Evolutionary conservation across 1,140 invertebrate genomes (phyloP).

Genomic region (Ephestia elutella): DNA sequence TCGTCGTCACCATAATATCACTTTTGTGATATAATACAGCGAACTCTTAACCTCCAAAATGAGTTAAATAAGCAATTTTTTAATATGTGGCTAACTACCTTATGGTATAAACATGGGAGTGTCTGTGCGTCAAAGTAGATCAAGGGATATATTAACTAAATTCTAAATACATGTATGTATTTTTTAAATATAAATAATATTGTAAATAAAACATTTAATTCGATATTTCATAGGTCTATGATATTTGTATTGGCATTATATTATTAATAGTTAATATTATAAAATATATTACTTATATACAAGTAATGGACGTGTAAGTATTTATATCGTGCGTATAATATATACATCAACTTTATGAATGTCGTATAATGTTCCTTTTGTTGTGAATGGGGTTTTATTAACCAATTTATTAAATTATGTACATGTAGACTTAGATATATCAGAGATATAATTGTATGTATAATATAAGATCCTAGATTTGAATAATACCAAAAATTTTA

Average conservation of each 20-base stretch:
- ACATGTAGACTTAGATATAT: slow-evolving; percentile 47
- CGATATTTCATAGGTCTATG: slow-evolving; percentile 43
- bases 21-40: slow-evolving; percentile 27
- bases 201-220: slow-evolving; percentile 54
- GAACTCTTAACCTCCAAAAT: slow-evolving; percentile 5
- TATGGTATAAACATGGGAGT: slow-evolving; percentile 16
- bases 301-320: slow-evolving; percentile 39
- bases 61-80: slow-evolving; percentile 9
- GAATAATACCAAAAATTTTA: slow-evolving; percentile 35
- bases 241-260: slow-evolving; percentile 55
- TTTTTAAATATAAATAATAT: slow-evolving; percentile 27
- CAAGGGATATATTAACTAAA: slow-evolving; percentile 29
- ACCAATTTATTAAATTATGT: slow-evolving; percentile 48
- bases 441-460: slow-evolving; percentile 21
- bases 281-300: slow-evolving; percentile 45
- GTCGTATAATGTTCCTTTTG: slow-evolving; percentile 61
- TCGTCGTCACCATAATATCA: slow-evolving; percentile 9
- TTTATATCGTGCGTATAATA: slow-evolving; percentile 35
- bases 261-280: slow-evolving; percentile 35
- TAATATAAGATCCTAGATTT: slow-evolving; percentile 27
- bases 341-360: slow-evolving; percentile 39
- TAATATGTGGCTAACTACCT: not conserved
- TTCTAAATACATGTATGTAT: slow-evolving; percentile 46
- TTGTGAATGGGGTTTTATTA: slow-evolving; percentile 52
- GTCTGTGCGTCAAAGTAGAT: slow-evolving; percentile 34